Base-by-base conservation (phyloP, 2,113 vertebrate species). In the Lethenteron camtschaticum region DNA sequence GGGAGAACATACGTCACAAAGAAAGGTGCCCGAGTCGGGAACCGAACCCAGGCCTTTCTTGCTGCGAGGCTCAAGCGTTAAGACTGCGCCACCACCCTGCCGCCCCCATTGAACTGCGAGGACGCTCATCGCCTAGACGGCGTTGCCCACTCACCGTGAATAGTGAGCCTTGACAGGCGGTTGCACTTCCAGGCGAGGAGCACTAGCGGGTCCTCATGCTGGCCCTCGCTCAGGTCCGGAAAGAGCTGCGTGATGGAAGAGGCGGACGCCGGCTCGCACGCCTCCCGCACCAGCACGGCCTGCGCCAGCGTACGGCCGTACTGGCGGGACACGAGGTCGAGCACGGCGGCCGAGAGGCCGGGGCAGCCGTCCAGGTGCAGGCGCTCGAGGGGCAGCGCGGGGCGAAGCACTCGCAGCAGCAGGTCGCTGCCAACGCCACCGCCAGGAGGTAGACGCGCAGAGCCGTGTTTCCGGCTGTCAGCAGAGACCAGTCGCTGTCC, bases 381-480 rank as follows among this genome's bases (percentile, higher is more conserved):
- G 63, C 63, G 63, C 63, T 66, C 63, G 9, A 66, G 63, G 63
- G 63, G 63, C 24, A 66, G 24, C 9, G n/a, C 63, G n/a, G 63
- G 63, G 63, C 63, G 63, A 24, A 66, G 24, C n/a, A 66, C n/a
- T 16, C 63, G 63, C n/a, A 16, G 63, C n/a, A 66, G 63, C 63
- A 10, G 63, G n/a, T 66, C 63, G n/a, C n/a, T 24, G 9, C 63
- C 63, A 2, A 66, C 63, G n/a, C 63, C 63, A 66, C 63, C 63
- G 63, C 63, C 63, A 66, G 9, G 9, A 66, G n/a, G 24, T 66
- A 66, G 63, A 66, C 63, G n/a, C 63, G n/a, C n/a, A 66, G 63
- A n/a, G 24, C n/a, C 63, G 63, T n/a, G 63, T 66, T 66, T n/a
- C 63, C n/a, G 63, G 63, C 24, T 66, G 63, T 24, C 63, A 66